phyloP scores from a whole-genome alignment of 1,140 invertebrate species.

The Panagrolaimus sp. region DNA sequence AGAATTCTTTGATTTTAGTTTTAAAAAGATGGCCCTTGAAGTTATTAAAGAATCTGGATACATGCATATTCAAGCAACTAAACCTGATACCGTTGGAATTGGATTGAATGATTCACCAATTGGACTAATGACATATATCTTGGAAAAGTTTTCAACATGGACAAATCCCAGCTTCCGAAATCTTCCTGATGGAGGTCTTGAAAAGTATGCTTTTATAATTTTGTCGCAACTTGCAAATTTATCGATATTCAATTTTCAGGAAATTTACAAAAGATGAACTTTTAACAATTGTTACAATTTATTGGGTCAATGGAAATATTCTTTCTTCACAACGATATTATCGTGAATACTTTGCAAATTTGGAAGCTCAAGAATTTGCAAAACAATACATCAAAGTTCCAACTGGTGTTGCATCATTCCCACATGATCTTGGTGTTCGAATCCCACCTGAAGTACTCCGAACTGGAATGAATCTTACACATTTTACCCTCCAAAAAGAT shows the following conservation, averaged over 20 bases:
- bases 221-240: background rate
- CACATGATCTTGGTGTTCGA: constrained; percentile 30
- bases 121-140: constrained; percentile 73
- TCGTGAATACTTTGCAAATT: constrained; percentile 30
- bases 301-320: constrained; percentile 66
- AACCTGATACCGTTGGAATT: constrained; percentile 74
- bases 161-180: constrained; percentile 64
- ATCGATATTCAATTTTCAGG: constrained; percentile 20
- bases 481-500: constrained; percentile 32
- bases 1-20: constrained; percentile 65
- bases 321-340: constrained; percentile 35
- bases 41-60: constrained; percentile 73
- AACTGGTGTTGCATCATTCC: constrained; percentile 39
- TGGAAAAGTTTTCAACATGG: constrained; percentile 78
- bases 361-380: background rate
- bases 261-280: constrained; percentile 70
- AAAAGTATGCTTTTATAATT: constrained; percentile 26
- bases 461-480: constrained; percentile 31
- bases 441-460: constrained; percentile 26
- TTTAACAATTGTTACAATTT: constrained; percentile 81
- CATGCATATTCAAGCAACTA: constrained; percentile 72
- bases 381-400: constrained; percentile 35
- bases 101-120: constrained; percentile 64
- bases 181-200: constrained; percentile 70
- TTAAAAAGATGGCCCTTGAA: constrained; percentile 61